Evolutionary conservation across 2,888 invertebrate species (phyloP).

Genomic region (Ophonus ardosiacus): DNA sequence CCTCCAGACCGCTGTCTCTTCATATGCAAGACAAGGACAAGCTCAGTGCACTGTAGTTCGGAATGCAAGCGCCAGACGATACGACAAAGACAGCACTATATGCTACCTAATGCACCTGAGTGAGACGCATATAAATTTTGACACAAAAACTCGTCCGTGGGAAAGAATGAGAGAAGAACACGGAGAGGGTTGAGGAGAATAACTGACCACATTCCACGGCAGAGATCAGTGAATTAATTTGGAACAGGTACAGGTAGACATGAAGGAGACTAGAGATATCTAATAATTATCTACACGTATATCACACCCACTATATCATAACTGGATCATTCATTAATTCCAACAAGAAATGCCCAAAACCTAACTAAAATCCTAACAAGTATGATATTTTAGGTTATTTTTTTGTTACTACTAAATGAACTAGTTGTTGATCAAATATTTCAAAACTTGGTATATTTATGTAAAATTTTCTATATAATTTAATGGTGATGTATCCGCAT

Average conservation of each 20-base stretch:
- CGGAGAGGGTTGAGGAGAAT: slow-evolving; percentile 33
- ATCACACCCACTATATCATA: neutral
- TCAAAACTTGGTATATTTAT: too few species aligned
- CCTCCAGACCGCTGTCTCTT: neutral
- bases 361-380: too few species aligned
- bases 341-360: neutral
- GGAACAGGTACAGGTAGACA: slow-evolving; percentile 1
- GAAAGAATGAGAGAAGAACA: slow-evolving; percentile 14
- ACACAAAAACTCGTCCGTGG: slow-evolving; percentile 62
- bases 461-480: too few species aligned
- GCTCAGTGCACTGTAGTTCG: neutral
- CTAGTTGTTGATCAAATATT: too few species aligned
- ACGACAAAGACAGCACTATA: neutral
- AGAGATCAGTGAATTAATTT: slow-evolving; percentile 48
- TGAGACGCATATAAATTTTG: slow-evolving; percentile 6
- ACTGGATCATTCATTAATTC: neutral
- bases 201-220: slow-evolving; percentile 48
- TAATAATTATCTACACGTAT: neutral
- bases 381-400: too few species aligned
- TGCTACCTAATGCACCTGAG: neutral
- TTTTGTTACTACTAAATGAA: too few species aligned
- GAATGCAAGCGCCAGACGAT: slow-evolving; percentile 43
- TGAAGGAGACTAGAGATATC: neutral
- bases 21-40: neutral
- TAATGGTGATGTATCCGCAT: too few species aligned